phyloP scores from a whole-genome alignment of 2,797 vertebrate species.

The Lycodopsis pacificus region DNA sequence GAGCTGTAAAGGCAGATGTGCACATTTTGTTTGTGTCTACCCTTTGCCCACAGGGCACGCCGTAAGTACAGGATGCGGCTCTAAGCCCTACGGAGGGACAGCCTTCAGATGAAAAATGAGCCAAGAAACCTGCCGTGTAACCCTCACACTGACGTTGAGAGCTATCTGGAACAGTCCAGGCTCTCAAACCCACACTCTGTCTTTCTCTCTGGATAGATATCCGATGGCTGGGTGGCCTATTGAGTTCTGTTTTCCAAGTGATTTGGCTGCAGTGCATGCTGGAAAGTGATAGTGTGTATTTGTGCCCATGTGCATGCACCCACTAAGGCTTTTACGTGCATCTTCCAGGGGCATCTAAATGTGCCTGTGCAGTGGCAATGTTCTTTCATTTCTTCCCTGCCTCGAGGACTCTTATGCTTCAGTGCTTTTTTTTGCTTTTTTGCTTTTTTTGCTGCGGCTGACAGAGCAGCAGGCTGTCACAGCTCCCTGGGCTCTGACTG shows the following conservation, averaged over 20 bases:
- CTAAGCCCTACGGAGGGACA: slow-evolving; percentile 55
- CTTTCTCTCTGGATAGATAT: slow-evolving; percentile 69
- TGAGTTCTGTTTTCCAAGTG: slow-evolving; percentile 53
- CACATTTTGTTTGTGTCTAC: slow-evolving; percentile 52
- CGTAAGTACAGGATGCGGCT: slow-evolving; percentile 36
- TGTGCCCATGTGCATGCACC: slow-evolving; percentile 27
- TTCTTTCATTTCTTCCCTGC: slow-evolving; percentile 53
- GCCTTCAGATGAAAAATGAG: slow-evolving; percentile 74
- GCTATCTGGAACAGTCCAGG: slow-evolving; percentile 59
- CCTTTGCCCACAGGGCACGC: slow-evolving; percentile 25
- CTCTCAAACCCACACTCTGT: slow-evolving; percentile 48
- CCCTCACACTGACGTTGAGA: slow-evolving; percentile 65
- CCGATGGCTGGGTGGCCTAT: slow-evolving; percentile 31
- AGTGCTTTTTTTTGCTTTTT: slow-evolving; percentile 35
- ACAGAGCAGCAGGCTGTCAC: slow-evolving; percentile 78
- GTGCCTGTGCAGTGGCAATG: slow-evolving; percentile 39
- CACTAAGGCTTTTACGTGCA: slow-evolving; percentile 17
- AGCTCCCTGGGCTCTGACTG: slow-evolving; percentile 75
- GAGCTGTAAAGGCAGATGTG: slow-evolving; percentile 34
- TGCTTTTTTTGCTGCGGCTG: slow-evolving; percentile 55
- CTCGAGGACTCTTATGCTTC: slow-evolving; percentile 46
- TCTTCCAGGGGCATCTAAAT: slow-evolving; percentile 38
- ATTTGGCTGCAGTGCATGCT: slow-evolving; percentile 43
- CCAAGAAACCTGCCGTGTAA: slow-evolving; percentile 78
- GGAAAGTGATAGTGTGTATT: slow-evolving; percentile 39